A percentile compares a stretch with the other conserved stretches of the same genome.
Conservation (phyloP, 2,888 invertebrate species). For the Polydesmus complanatus region DNA sequence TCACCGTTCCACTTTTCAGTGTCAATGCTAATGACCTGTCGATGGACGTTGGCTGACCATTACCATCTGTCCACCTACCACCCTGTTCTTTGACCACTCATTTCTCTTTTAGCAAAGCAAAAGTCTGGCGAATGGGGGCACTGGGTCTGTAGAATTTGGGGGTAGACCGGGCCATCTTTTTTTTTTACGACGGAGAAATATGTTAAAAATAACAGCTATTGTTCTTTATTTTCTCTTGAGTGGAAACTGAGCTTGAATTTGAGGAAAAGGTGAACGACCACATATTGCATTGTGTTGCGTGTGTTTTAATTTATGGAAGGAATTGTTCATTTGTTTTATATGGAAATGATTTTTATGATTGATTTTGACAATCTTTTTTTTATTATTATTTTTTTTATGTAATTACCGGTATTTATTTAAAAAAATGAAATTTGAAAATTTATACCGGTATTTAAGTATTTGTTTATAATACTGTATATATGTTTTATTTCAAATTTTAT, state of each 20-base stretch:
- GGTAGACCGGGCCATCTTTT: not conserved
- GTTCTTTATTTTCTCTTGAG: not conserved
- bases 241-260: not conserved
- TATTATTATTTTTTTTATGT: not conserved
- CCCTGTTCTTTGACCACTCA: too few species aligned
- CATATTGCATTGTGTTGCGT: not conserved
- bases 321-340: too few species aligned
- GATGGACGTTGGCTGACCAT: not conserved
- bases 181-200: not conserved
- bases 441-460: too few species aligned
- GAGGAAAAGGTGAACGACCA: not conserved
- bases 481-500: too few species aligned
- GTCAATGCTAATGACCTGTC: constrained; percentile 10
- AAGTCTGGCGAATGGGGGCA: not conserved
- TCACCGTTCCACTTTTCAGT: constrained; percentile 8
- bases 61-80: too few species aligned
- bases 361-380: not conserved
- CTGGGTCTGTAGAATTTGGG: not conserved
- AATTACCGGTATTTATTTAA: too few species aligned
- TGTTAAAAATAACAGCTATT: not conserved
- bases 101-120: not conserved
- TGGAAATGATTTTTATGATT: not conserved
- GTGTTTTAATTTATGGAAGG: too few species aligned
- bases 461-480: too few species aligned
- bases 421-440: too few species aligned